phyloP scores from a whole-genome alignment of 2,888 invertebrate genomes.

The Nomada ferruginata region DNA sequence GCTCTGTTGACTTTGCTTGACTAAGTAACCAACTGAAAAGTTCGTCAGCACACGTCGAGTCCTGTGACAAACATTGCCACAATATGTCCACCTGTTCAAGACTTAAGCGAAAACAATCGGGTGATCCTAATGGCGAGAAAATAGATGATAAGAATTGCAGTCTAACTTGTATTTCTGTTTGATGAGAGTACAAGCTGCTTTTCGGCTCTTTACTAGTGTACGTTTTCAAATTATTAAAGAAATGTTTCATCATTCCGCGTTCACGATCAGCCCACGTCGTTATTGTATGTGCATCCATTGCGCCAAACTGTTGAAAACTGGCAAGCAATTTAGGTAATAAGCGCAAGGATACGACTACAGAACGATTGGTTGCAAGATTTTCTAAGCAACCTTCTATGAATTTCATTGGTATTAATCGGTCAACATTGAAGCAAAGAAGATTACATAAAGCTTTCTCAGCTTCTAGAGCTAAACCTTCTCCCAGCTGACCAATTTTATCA shows the following conservation, averaged over 20 bases:
- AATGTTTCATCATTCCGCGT: slow-evolving; percentile 96
- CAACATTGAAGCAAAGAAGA: slow-evolving; percentile 94
- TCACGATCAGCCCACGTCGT: slow-evolving; percentile 97
- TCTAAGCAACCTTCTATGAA: slow-evolving; percentile 97
- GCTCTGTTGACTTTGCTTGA: slow-evolving; percentile 95
- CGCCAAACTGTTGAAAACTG: slow-evolving; percentile 95
- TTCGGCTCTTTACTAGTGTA: slow-evolving; percentile 86
- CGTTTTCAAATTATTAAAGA: slow-evolving; percentile 94
- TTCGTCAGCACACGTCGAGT: slow-evolving; percentile 94
- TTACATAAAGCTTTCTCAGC: slow-evolving; percentile 97
- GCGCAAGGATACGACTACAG: slow-evolving; percentile 95
- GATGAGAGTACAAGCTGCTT: slow-evolving; percentile 88
- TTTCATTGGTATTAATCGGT: slow-evolving; percentile 95
- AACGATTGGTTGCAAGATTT: slow-evolving; percentile 94
- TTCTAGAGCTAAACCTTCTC: slow-evolving; percentile 96
- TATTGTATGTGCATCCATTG: slow-evolving; percentile 92
- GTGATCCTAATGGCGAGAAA: slow-evolving; percentile 95
- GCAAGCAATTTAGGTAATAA: slow-evolving; percentile 95
- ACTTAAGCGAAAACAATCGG: slow-evolving; percentile 93
- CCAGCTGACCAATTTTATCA: slow-evolving; percentile 93
- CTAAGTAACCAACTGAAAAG: slow-evolving; percentile 96
- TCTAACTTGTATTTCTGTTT: slow-evolving; percentile 95
- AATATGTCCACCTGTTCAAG: slow-evolving; percentile 95
- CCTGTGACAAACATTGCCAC: slow-evolving; percentile 95
- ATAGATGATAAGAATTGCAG: slow-evolving; percentile 96